phyloP scores from a whole-genome alignment of 1,140 invertebrate genomes.

The Laupala kohalensis region DNA sequence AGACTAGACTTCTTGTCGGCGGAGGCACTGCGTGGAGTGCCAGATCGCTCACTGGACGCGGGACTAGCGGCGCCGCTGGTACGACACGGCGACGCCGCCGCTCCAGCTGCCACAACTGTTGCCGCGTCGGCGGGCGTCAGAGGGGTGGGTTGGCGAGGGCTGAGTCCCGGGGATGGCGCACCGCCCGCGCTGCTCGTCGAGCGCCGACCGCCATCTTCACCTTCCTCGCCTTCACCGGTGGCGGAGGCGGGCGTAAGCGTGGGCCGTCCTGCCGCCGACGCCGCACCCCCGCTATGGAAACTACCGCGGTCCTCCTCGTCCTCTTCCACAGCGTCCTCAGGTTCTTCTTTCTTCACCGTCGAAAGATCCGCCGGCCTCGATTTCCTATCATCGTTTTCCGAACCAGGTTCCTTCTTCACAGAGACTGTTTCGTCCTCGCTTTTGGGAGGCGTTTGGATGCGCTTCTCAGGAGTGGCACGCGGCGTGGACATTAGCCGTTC shows the following conservation, averaged over 20 bases:
- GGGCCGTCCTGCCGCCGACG: conserved; percentile 10
- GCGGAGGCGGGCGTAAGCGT: neutral
- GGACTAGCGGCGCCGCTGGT: conserved; percentile 51
- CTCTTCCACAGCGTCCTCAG: conserved; percentile 25
- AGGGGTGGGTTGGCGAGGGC: conserved; percentile 35
- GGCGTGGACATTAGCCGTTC: conserved; percentile 33
- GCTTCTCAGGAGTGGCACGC: conserved; percentile 59
- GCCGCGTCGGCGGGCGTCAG: conserved; percentile 23
- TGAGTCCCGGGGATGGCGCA: conserved; percentile 23
- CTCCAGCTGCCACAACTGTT: conserved; percentile 17
- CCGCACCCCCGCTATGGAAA: conserved; percentile 26
- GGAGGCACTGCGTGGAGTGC: conserved; percentile 48
- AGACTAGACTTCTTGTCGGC: conserved; percentile 43
- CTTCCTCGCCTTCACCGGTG: conserved; percentile 24
- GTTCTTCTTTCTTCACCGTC: conserved; percentile 29
- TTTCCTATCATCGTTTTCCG: conserved; percentile 31
- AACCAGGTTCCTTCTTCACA: conserved; percentile 34
- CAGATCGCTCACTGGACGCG: conserved; percentile 56
- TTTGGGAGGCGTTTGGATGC: conserved; percentile 31
- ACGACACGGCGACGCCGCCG: conserved; percentile 38
- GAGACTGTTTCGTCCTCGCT: conserved; percentile 26
- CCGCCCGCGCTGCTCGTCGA: conserved; percentile 6
- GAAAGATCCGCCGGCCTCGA: conserved; percentile 20
- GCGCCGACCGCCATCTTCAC: conserved; percentile 24
- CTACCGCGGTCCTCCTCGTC: conserved; percentile 28